Evolutionary conservation across 2,888 invertebrate genomes (phyloP).

Genomic region (Melieria crassipennis): DNA sequence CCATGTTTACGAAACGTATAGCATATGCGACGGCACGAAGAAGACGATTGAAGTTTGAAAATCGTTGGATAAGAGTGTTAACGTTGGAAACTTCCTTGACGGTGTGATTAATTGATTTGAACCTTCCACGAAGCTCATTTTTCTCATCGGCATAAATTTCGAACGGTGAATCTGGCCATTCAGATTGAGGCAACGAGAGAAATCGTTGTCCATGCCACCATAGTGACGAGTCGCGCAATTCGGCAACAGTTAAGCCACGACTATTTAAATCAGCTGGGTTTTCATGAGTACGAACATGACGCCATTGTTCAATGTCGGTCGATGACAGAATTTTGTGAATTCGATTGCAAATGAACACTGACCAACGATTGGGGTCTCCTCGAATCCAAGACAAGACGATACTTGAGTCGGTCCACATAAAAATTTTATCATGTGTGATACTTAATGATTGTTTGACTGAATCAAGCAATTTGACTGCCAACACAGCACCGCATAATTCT

Average conservation of each 20-base stretch:
- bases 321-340: conserved; percentile 11
- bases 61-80: too few relatives aligned
- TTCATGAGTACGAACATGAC: conserved; percentile 12
- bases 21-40: too few relatives aligned
- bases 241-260: conserved; percentile 11
- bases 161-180: conserved; percentile 18
- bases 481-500: conserved; percentile 22
- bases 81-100: too few relatives aligned
- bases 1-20: too few relatives aligned
- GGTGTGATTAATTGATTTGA: too few relatives aligned
- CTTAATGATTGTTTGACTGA: not conserved
- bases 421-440: not conserved
- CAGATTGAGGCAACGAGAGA: conserved; percentile 1
- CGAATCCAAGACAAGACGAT: conserved; percentile 26
- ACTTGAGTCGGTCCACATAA: not conserved
- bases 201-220: conserved; percentile 23
- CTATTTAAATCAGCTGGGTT: conserved; percentile 25
- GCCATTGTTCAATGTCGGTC: conserved; percentile 23
- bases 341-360: conserved; percentile 24
- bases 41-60: too few relatives aligned
- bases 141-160: not conserved
- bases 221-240: not conserved
- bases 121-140: not conserved
- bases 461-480: conserved; percentile 6
- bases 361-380: conserved; percentile 16